A percentile compares a stretch with the other conserved stretches of the same genome.
phyloP scores from a whole-genome alignment of 2,888 invertebrate genomes.

The Poecilobothrus nobilitatus region DNA sequence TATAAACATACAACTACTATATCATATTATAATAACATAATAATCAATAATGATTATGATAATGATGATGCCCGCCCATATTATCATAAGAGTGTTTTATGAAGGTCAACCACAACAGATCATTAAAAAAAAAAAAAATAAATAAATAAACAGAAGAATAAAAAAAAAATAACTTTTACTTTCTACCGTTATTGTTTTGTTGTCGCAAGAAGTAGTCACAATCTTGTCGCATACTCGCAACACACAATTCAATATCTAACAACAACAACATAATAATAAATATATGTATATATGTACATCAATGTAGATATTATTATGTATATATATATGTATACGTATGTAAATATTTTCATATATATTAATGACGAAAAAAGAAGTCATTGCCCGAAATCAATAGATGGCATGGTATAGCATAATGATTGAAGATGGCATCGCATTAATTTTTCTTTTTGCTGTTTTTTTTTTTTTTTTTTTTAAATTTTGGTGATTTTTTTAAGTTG shows the following conservation, averaged over 20 bases:
- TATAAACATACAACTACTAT: too few species aligned
- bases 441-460: neutral
- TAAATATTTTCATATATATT: too few species aligned
- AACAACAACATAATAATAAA: neutral
- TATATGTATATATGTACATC: too few species aligned
- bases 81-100: neutral
- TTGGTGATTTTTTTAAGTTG: too few species aligned
- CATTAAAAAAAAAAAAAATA: neutral
- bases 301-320: too few species aligned
- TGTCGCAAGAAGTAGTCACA: neutral
- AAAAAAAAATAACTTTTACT: neutral
- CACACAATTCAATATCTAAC: too few species aligned
- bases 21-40: neutral
- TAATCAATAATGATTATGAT: neutral
- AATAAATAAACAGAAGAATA: neutral
- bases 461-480: neutral
- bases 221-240: too few species aligned
- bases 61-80: neutral
- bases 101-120: neutral
- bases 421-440: neutral
- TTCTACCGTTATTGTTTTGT: neutral
- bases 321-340: too few species aligned
- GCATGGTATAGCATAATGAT: neutral
- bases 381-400: constrained; percentile 1
- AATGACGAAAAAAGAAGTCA: neutral